Evolutionary conservation across 2,888 invertebrate species (phyloP).

Genomic region (Leistus spinibarbis): DNA sequence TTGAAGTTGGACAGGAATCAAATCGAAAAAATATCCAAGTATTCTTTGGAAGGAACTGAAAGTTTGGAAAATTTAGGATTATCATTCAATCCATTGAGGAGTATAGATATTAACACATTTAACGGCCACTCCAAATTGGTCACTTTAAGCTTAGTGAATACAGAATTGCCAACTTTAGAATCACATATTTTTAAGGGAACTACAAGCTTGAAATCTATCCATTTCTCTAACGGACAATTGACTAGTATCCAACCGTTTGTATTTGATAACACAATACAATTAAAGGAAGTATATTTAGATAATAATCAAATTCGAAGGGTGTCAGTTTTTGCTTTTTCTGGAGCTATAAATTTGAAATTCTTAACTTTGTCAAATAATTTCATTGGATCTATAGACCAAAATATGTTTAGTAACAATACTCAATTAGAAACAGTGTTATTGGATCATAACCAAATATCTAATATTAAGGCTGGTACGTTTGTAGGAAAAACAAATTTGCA

Average conservation of each 20-base stretch:
- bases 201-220: conserved; percentile 15
- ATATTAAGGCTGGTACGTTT: conserved; percentile 14
- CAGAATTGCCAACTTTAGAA: neutral
- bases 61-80: conserved; percentile 25
- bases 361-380: conserved; percentile 29
- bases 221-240: conserved; percentile 27
- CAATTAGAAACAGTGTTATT: conserved; percentile 21
- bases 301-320: conserved; percentile 26
- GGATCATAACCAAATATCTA: conserved; percentile 16
- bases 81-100: conserved; percentile 8
- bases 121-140: conserved; percentile 9
- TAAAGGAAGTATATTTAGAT: conserved; percentile 15
- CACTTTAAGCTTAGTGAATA: conserved; percentile 1
- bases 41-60: conserved; percentile 14
- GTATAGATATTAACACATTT: conserved; percentile 16
- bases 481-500: conserved; percentile 8
- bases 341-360: conserved; percentile 12
- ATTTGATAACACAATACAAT: conserved; percentile 17
- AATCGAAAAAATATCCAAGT: conserved; percentile 17
- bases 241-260: conserved; percentile 13
- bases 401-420: conserved; percentile 12
- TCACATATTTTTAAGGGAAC: conserved; percentile 26
- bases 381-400: conserved; percentile 11
- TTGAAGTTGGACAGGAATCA: conserved; percentile 23
- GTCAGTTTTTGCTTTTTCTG: conserved; percentile 14